These are phyloP conservation scores for Mylabris sibirica DNA, from an alignment of 2,888 invertebrate genomes.

Conservation along the genomic window DNA sequence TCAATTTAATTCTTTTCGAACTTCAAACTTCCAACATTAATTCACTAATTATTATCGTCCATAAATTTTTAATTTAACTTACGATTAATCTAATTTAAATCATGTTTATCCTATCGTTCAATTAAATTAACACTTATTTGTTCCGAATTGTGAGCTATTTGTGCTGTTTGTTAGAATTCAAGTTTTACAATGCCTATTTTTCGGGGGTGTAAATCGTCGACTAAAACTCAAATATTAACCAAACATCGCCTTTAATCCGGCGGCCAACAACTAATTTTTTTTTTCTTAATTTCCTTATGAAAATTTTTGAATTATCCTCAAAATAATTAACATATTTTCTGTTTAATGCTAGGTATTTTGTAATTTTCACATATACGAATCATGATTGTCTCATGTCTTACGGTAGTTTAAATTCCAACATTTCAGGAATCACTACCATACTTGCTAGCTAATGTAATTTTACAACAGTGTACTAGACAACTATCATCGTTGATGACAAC, in stretches of 20 bases:
- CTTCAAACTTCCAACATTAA: neutral
- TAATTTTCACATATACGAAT: conserved; percentile 29
- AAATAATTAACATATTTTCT: conserved; percentile 24
- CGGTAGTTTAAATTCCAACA: conserved; percentile 33
- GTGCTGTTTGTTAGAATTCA: conserved; percentile 30
- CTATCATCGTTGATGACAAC: neutral
- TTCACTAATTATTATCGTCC: neutral
- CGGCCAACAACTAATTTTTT: too few species aligned
- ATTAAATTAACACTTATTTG: neutral
- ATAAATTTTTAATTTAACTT: neutral
- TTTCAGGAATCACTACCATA: conserved; percentile 29
- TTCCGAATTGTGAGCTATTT: neutral
- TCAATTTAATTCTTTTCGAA: neutral
- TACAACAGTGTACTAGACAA: conserved; percentile 32
- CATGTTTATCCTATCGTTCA: conserved; percentile 5
- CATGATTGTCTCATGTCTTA: conserved; percentile 20
- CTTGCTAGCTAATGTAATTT: conserved; percentile 27
- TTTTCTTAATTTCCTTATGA: neutral
- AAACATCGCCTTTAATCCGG: too few species aligned
- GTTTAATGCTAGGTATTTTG: conserved; percentile 28
- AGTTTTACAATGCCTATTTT: conserved; percentile 36
- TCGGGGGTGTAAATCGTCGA: conserved; percentile 26
- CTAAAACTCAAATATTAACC: conserved; percentile 34
- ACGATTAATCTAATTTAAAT: neutral
- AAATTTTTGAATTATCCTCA: neutral